phyloP scores from a whole-genome alignment of 2,888 invertebrate species.

The Rutpela maculata region DNA sequence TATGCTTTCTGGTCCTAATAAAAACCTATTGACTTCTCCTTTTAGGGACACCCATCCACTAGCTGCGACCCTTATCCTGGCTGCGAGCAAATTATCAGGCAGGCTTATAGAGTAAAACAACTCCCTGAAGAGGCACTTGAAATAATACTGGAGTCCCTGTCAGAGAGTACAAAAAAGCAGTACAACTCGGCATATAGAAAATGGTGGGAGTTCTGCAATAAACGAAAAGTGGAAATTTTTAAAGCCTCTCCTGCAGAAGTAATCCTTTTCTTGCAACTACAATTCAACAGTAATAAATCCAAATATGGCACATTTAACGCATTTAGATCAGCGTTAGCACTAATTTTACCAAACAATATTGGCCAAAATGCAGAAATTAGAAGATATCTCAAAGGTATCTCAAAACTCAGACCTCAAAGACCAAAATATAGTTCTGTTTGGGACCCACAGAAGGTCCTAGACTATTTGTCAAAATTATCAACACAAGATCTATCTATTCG shows the following conservation, averaged over 20 bases:
- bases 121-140: not conserved
- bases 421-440: too few relatives aligned
- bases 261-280: not conserved
- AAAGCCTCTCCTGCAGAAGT: not conserved
- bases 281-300: too few relatives aligned
- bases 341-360: not conserved
- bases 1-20: too few relatives aligned
- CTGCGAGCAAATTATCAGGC: constrained; percentile 13
- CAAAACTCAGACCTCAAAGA: not conserved
- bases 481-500: not conserved
- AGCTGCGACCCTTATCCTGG: too few relatives aligned
- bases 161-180: not conserved
- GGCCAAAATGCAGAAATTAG: not conserved
- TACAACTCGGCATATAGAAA: not conserved
- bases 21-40: too few relatives aligned
- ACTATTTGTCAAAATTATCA: not conserved
- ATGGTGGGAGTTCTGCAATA: not conserved
- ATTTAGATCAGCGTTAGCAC: too few relatives aligned
- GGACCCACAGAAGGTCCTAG: not conserved
- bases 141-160: constrained; percentile 1
- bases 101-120: not conserved
- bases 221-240: not conserved
- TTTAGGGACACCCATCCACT: too few relatives aligned
- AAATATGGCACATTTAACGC: too few relatives aligned
- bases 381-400: not conserved